These are phyloP conservation scores for Microcebus lehilahytsara DNA, from an alignment of 2,113 vertebrate genomes.

Conservation along the genomic window DNA sequence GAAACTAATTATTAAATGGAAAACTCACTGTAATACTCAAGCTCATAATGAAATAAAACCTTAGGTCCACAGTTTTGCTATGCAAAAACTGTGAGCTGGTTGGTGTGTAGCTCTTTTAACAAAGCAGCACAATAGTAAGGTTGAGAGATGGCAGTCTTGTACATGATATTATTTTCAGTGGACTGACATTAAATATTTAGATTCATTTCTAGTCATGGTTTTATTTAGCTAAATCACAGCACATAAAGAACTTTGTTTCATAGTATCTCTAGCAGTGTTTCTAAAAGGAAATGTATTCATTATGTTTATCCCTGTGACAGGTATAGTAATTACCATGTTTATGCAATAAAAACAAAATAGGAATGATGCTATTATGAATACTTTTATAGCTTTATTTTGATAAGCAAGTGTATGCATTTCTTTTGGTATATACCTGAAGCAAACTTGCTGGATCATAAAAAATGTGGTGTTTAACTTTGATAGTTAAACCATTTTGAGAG, in stretches of 20 bases:
- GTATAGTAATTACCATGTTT: not conserved
- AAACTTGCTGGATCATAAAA: not conserved
- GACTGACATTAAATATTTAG: not conserved
- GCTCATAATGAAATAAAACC: slow-evolving; percentile 50
- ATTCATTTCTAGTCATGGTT: not conserved
- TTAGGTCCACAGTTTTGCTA: not conserved
- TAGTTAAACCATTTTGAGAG: not conserved
- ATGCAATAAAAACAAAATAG: slow-evolving; percentile 9
- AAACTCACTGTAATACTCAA: slow-evolving; percentile 30
- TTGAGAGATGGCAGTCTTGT: not conserved
- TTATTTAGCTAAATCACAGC: not conserved
- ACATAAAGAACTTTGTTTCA: not conserved
- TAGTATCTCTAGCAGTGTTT: not conserved
- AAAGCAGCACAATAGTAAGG: not conserved
- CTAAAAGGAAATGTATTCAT: slow-evolving; percentile 9
- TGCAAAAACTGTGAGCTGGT: not conserved
- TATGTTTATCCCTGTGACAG: not conserved
- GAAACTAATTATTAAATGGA: slow-evolving; percentile 69
- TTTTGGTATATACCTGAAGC: not conserved
- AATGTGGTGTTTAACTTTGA: not conserved
- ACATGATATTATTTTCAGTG: not conserved
- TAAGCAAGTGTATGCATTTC: not conserved
- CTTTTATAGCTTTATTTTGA: not conserved
- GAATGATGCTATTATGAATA: not conserved
- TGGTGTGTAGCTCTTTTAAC: not conserved